These are phyloP conservation scores for Protula sp. DNA, from an alignment of 2,888 invertebrate genomes.

Conservation along the genomic window DNA sequence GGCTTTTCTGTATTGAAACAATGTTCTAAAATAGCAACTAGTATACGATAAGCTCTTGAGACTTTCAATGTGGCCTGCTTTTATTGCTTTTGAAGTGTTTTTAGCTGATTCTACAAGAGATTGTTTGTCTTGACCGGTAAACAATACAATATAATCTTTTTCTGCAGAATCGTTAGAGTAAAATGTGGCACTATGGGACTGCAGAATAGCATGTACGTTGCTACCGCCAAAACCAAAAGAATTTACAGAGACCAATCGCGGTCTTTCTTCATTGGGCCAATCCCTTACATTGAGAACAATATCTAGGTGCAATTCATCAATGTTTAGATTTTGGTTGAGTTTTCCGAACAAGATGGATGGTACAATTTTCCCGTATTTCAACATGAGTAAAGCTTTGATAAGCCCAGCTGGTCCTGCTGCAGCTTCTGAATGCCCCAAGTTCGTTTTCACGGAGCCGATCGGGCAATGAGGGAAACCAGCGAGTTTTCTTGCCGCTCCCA, in stretches of 20 bases:
- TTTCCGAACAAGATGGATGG: constrained; percentile 28
- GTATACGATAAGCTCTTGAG: not conserved
- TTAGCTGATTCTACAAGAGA: not conserved
- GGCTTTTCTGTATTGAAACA: not conserved
- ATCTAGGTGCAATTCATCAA: constrained; percentile 23
- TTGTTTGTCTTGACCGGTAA: not conserved
- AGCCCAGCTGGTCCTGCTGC: constrained; percentile 33
- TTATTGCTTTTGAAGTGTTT: not conserved
- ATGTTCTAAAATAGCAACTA: not conserved
- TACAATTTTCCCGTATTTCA: constrained; percentile 30
- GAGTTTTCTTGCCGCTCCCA: constrained; percentile 3
- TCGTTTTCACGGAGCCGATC: constrained; percentile 37
- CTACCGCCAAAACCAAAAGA: constrained; percentile 42
- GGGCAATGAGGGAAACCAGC: constrained; percentile 3
- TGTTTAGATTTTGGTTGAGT: constrained; percentile 28
- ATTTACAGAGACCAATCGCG: constrained; percentile 28
- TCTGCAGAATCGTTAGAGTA: too few relatives aligned
- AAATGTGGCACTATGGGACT: not conserved
- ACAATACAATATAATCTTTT: not conserved
- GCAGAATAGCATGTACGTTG: constrained; percentile 33
- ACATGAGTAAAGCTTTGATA: constrained; percentile 35
- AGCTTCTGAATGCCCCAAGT: constrained; percentile 35
- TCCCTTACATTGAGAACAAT: constrained; percentile 18
- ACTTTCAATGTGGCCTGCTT: not conserved
- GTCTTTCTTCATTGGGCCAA: constrained; percentile 9